Conservation (phyloP, 2,888 invertebrate species). For the Polymixis flavicincta region DNA sequence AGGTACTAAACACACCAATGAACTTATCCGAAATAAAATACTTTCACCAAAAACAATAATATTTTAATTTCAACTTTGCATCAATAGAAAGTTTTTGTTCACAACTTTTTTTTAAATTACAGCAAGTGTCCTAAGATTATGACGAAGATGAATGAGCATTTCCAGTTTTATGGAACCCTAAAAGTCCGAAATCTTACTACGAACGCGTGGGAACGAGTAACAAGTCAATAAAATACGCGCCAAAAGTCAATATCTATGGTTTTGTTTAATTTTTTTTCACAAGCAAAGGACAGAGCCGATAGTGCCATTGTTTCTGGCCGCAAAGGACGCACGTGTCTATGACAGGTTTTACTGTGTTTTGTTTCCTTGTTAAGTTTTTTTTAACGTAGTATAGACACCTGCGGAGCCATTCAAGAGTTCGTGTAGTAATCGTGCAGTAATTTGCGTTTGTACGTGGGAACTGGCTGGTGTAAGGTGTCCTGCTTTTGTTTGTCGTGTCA, state of each 20-base stretch:
- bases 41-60: neutral
- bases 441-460: slow-evolving; percentile 77
- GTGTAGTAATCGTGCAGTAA: slow-evolving; percentile 74
- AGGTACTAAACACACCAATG: no score
- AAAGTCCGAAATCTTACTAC: slow-evolving; percentile 42
- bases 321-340: slow-evolving; percentile 87
- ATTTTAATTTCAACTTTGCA: neutral
- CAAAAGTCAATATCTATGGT: slow-evolving; percentile 75
- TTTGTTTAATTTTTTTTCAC: slow-evolving; percentile 72
- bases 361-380: slow-evolving; percentile 77
- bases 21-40: neutral
- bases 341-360: slow-evolving; percentile 82
- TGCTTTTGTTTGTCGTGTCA: slow-evolving; percentile 60
- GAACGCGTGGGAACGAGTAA: slow-evolving; percentile 79
- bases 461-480: slow-evolving; percentile 62
- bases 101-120: neutral
- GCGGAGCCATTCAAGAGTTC: slow-evolving; percentile 82
- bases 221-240: slow-evolving; percentile 79
- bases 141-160: slow-evolving; percentile 49
- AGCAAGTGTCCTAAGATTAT: slow-evolving; percentile 40
- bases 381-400: slow-evolving; percentile 82
- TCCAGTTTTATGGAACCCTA: slow-evolving; percentile 53
- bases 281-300: slow-evolving; percentile 70
- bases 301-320: slow-evolving; percentile 86
- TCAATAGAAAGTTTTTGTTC: slow-evolving; percentile 16